Conservation (phyloP, 2,113 vertebrate genomes). For the Tupaia chinensis region DNA sequence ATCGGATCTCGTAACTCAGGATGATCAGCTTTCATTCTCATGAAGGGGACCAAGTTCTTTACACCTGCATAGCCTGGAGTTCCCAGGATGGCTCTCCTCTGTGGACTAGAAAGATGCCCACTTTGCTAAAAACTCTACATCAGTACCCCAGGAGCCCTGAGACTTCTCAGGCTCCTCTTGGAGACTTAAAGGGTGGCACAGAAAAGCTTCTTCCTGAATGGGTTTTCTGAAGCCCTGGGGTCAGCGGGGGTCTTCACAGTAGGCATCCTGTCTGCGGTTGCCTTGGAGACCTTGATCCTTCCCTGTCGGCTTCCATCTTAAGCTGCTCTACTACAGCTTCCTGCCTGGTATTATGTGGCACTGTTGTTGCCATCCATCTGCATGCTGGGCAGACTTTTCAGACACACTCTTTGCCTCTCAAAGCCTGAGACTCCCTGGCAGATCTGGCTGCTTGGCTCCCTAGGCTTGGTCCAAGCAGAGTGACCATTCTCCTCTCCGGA, state of each 20-base stretch:
- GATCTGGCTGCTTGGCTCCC: too few species aligned
- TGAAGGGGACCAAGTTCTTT: slow-evolving; percentile 87
- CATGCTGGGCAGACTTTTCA: too few species aligned
- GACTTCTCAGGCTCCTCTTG: slow-evolving; percentile 82
- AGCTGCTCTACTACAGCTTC: too few species aligned
- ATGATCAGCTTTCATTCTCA: slow-evolving; percentile 82
- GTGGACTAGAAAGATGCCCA: slow-evolving; percentile 87
- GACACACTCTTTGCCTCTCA: too few species aligned
- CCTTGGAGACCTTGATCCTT: slow-evolving; percentile 94
- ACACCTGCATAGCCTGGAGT: slow-evolving; percentile 90
- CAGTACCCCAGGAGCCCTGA: slow-evolving; percentile 90
- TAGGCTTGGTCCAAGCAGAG: too few species aligned
- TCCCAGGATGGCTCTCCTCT: slow-evolving; percentile 87
- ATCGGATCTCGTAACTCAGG: slow-evolving; percentile 87
- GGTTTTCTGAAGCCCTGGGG: slow-evolving; percentile 98
- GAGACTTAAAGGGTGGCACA: slow-evolving; percentile 96
- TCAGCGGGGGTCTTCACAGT: slow-evolving; percentile 97
- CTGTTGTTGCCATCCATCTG: too few species aligned
- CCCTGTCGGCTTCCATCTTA: too few species aligned
- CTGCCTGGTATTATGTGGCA: too few species aligned
- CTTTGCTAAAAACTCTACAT: slow-evolving; percentile 90
- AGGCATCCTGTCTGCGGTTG: slow-evolving; percentile 97
- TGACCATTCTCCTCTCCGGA: too few species aligned
- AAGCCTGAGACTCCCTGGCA: too few species aligned
- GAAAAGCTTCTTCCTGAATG: slow-evolving; percentile 99